Percentiles rank a stretch among this genome's conserved stretches.
phyloP scores from a whole-genome alignment of 2,113 vertebrate species.

The Chiloscyllium plagiosum region DNA sequence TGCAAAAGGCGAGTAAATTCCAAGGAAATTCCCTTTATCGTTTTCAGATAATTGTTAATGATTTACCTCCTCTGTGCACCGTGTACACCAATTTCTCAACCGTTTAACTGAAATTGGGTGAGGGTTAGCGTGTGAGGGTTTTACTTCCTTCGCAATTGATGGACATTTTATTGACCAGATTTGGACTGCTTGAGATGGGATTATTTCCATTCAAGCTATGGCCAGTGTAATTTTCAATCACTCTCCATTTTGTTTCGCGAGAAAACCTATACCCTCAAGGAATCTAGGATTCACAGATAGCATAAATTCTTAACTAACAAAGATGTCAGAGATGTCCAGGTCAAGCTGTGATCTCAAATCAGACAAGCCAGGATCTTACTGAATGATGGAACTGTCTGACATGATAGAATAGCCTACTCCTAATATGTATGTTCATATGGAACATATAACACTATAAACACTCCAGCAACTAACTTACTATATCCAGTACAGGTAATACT shows the following conservation, averaged over 20 bases:
- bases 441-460: too few relatives aligned
- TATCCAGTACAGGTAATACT: neutral
- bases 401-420: too few relatives aligned
- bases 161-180: neutral
- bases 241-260: neutral
- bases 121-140: neutral
- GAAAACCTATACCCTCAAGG: neutral
- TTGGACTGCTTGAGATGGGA: neutral
- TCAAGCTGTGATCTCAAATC: too few relatives aligned
- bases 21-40: neutral
- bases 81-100: neutral
- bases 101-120: neutral
- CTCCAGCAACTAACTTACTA: neutral
- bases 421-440: too few relatives aligned
- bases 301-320: too few relatives aligned
- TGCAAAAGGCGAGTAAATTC: constrained; percentile 41
- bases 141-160: neutral
- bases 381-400: too few relatives aligned
- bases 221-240: neutral
- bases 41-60: neutral
- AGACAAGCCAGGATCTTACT: too few relatives aligned
- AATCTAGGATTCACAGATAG: neutral
- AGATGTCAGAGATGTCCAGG: too few relatives aligned
- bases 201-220: neutral
- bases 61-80: neutral